Evolutionary conservation across 2,888 invertebrate genomes (phyloP), one percentile per base, ranked within the genome.

Genomic region (Eumerus sabulonum): DNA sequence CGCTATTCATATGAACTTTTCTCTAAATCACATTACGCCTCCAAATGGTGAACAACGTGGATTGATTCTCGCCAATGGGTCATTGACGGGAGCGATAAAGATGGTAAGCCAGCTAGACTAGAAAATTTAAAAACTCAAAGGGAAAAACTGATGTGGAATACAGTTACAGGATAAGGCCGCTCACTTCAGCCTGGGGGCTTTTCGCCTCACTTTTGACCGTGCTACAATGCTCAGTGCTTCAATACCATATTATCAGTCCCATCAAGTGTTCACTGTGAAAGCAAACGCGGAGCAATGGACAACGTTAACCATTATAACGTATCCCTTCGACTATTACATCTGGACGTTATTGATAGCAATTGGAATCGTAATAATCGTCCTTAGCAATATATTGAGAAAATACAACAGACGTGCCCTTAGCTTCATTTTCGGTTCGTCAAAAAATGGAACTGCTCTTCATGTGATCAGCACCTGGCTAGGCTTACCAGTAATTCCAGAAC

Each of bases 111-210:
- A 12, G 84, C 68, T 1, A 82, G 84, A 36, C 1, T 14, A 17
- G 18, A 14, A 4, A 11, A 19, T n/a, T 11, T 13, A 11, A 47
- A 17, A n/a, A 1, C 12, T 16, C 0, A n/a, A 4, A 5, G 14
- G n/a, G n/a, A n/a, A n/a, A n/a, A n/a, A n/a, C n/a, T n/a, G n/a
- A n/a, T 48, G 18, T 36, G 1, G 42, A 38, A 14, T 48, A 1
- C 44, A 84, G 84, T 71, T 85, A n/a, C 45, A 74, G 27, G 66
- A 82, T 0, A 83, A 79, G 4, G 7, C 11, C 9, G 82, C 82
- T 1, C 82, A 85, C 18, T 47, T 86, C 0, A 84, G 83, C 9
- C 9, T 86, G 38, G 86, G 86, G 0, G 84, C 81, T 1, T 82
- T 85, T 35, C 82, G 83, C 0, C 84, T 84, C 60, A 82, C 83